A percentile compares a stretch with the other conserved stretches of the same genome.
These are phyloP conservation scores for Sphinx pinastri DNA, from an alignment of 2,888 invertebrate species.

Conservation along the genomic window DNA sequence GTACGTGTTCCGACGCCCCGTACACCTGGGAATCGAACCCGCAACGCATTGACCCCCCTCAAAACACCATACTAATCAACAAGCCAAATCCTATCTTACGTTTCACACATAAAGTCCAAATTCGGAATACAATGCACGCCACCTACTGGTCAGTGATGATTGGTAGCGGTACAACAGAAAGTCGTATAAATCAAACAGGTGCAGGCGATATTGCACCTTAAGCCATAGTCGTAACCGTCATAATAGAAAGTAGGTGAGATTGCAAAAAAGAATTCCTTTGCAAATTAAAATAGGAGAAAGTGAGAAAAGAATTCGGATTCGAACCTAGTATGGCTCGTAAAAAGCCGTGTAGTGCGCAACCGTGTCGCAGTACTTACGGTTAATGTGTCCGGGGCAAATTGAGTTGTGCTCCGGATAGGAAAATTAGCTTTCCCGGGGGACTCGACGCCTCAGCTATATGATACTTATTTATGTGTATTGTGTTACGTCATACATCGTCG, in stretches of 20 bases:
- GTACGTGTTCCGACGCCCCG: conserved; percentile 77
- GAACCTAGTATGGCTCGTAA: conserved; percentile 68
- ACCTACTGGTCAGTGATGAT: conserved; percentile 74
- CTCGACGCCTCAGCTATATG: background rate
- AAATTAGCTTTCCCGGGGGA: conserved; percentile 77
- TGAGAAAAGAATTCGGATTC: conserved; percentile 60
- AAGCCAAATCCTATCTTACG: conserved; percentile 48
- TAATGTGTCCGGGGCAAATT: conserved; percentile 81
- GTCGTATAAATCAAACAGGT: conserved; percentile 29
- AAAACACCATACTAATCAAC: conserved; percentile 46
- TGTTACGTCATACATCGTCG: background rate
- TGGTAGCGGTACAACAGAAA: conserved; percentile 54
- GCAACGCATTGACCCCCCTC: conserved; percentile 77
- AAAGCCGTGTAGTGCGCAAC: conserved; percentile 71
- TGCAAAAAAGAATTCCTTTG: conserved; percentile 60
- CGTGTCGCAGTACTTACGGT: conserved; percentile 77
- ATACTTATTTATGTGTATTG: conserved; percentile 11
- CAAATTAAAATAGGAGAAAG: conserved; percentile 79
- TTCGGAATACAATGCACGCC: conserved; percentile 32
- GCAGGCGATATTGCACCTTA: conserved; percentile 47
- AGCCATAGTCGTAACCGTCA: conserved; percentile 28
- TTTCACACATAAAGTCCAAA: conserved; percentile 38
- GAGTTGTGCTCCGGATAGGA: conserved; percentile 74
- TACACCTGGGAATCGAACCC: conserved; percentile 84
- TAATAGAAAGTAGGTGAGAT: conserved; percentile 26